A percentile compares a stretch with the other conserved stretches of the same genome.
Conservation (phyloP, 1,140 invertebrate genomes). For the Phymorhynchus buccinoides region DNA sequence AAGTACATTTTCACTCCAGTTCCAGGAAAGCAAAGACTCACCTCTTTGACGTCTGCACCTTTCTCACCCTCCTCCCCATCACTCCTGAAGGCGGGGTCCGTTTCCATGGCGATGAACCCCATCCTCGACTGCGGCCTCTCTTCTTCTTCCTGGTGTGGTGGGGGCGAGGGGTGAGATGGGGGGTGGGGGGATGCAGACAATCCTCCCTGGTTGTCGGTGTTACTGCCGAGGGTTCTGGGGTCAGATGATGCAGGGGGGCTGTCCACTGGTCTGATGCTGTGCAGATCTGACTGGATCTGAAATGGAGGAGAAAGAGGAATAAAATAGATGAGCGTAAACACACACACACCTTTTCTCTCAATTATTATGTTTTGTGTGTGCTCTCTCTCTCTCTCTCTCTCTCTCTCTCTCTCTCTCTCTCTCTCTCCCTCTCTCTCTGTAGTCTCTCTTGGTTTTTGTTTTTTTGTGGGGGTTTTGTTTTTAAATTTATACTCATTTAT, state of each 20-base stretch:
- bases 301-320: background rate
- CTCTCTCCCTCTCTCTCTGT: background rate
- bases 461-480: too few relatives aligned
- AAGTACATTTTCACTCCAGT: too few relatives aligned
- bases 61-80: background rate
- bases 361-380: background rate
- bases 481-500: too few relatives aligned
- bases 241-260: background rate
- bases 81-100: background rate
- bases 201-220: background rate
- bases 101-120: slow-evolving; percentile 26
- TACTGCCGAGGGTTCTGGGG: background rate
- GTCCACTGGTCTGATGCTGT: background rate
- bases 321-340: too few relatives aligned
- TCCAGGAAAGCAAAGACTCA: too few relatives aligned
- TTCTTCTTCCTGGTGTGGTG: too few relatives aligned
- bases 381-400: background rate
- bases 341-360: background rate
- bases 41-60: background rate
- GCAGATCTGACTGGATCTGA: background rate
- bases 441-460: background rate
- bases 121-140: slow-evolving; percentile 11
- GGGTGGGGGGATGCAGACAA: background rate
- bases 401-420: background rate
- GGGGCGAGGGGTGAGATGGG: background rate